Evolutionary conservation across 2,888 invertebrate genomes (phyloP).

Genomic region (Omphaloscelis lunosa): DNA sequence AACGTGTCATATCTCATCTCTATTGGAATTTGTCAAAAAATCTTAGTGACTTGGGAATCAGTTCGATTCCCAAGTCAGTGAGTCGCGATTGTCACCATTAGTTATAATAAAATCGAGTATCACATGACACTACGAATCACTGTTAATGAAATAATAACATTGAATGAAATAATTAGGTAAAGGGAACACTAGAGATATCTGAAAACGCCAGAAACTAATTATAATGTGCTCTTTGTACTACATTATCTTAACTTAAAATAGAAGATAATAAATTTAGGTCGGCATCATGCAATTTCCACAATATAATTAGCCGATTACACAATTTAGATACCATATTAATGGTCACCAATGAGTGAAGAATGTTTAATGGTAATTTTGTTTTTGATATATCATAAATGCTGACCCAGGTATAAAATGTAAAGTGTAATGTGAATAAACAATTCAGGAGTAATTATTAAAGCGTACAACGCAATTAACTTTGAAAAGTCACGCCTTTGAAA

Average conservation of each 20-base stretch:
- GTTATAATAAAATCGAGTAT: slow-evolving; percentile 8
- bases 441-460: slow-evolving; percentile 66
- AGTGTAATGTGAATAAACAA: slow-evolving; percentile 62
- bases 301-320: slow-evolving; percentile 69
- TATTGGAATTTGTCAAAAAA: neutral
- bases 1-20: neutral
- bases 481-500: slow-evolving; percentile 37
- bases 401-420: slow-evolving; percentile 65
- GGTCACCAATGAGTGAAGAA: slow-evolving; percentile 58
- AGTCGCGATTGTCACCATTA: neutral
- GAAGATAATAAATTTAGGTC: slow-evolving; percentile 78
- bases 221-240: slow-evolving; percentile 79
- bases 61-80: no score
- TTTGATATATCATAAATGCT: slow-evolving; percentile 63
- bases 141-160: slow-evolving; percentile 60
- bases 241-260: slow-evolving; percentile 66
- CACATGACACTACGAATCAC: neutral
- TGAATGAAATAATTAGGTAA: slow-evolving; percentile 62
- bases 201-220: slow-evolving; percentile 59
- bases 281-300: slow-evolving; percentile 79
- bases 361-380: slow-evolving; percentile 53
- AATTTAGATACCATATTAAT: slow-evolving; percentile 67
- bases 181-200: slow-evolving; percentile 58
- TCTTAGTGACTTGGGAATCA: neutral
- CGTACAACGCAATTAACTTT: slow-evolving; percentile 46